Percentiles rank a stretch among this genome's conserved stretches.
Evolutionary conservation across 2,797 vertebrate species (phyloP).

Genomic region (Etheostoma nigrum): DNA sequence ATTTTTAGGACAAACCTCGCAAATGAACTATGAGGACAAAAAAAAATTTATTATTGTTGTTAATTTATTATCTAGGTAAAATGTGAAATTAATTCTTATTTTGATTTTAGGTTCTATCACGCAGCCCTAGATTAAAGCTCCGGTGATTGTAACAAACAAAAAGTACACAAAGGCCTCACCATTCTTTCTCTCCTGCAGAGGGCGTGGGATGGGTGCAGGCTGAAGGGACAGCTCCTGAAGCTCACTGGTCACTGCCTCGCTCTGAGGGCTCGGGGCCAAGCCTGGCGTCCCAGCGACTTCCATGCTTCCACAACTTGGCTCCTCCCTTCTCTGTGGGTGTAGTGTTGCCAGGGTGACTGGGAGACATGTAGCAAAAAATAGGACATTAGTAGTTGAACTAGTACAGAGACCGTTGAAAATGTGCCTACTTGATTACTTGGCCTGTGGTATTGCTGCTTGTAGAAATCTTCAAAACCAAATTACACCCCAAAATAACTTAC

Average conservation of each 20-base stretch:
- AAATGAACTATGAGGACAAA: no score
- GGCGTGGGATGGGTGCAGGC: slow-evolving; percentile 86
- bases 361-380: slow-evolving; percentile 66
- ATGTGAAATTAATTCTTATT: no score
- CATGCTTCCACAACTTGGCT: slow-evolving; percentile 82
- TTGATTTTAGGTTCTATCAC: no score
- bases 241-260: slow-evolving; percentile 92
- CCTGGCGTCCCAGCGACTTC: slow-evolving; percentile 75
- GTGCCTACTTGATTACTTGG: no score
- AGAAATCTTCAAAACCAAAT: no score
- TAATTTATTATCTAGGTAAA: no score
- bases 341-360: slow-evolving; percentile 87
- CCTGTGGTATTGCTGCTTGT: no score
- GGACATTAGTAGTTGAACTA: background rate
- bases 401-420: no score
- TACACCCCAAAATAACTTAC: no score
- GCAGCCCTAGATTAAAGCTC: background rate
- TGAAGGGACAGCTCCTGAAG: slow-evolving; percentile 93
- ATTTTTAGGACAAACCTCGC: no score
- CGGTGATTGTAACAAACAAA: background rate
- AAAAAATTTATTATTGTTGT: no score
- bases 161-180: slow-evolving; percentile 78
- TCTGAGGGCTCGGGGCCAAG: slow-evolving; percentile 90
- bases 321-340: slow-evolving; percentile 87
- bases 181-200: slow-evolving; percentile 91